These are phyloP conservation scores for Boloria selene DNA, from an alignment of 2,888 invertebrate genomes.

Conservation along the genomic window DNA sequence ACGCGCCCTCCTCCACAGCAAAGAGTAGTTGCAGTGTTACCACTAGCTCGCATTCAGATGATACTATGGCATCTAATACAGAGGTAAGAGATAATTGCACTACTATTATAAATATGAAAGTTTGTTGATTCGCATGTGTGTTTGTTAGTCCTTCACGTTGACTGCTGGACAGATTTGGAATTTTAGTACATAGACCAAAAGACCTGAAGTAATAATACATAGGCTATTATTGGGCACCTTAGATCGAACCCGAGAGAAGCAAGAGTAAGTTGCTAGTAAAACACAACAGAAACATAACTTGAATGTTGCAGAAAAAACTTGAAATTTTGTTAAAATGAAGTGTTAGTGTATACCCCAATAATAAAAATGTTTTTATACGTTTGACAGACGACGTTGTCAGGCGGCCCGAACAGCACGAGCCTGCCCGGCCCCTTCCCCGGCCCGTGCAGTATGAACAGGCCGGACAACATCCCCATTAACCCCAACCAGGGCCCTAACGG, in stretches of 20 bases:
- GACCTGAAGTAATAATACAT: background rate
- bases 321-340: no score
- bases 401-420: constrained; percentile 74
- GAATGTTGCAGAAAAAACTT: no score
- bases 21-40: constrained; percentile 68
- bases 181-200: no score
- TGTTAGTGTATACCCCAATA: background rate
- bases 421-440: constrained; percentile 80
- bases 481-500: constrained; percentile 80
- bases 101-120: no score
- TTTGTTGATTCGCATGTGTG: no score
- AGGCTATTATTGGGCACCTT: background rate
- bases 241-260: no score
- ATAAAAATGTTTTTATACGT: constrained; percentile 21
- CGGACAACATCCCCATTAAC: constrained; percentile 76
- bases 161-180: no score
- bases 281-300: no score
- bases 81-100: constrained; percentile 51
- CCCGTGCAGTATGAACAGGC: constrained; percentile 75
- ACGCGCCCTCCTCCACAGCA: constrained; percentile 67
- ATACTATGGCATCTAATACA: constrained; percentile 60
- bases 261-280: no score
- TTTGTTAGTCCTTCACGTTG: no score
- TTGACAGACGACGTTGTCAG: constrained; percentile 71
- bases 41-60: constrained; percentile 59